phyloP scores from a whole-genome alignment of 2,888 invertebrate species.

The Agriopis aurantiaria region DNA sequence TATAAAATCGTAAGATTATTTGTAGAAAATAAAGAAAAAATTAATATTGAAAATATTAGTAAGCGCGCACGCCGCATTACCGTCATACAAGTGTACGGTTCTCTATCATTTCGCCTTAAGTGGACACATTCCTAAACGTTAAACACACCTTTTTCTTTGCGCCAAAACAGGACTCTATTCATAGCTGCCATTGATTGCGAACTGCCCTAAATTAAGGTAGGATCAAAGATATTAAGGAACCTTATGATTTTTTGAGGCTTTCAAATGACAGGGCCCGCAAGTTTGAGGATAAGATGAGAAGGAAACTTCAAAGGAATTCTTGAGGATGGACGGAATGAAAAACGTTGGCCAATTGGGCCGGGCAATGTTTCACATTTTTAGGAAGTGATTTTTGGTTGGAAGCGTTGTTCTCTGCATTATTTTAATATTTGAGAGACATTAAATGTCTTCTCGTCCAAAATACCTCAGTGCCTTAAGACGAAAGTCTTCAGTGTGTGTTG shows the following conservation, averaged over 20 bases:
- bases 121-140: no score
- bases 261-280: conserved; percentile 18
- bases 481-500: no score
- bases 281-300: conserved; percentile 18
- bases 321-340: conserved; percentile 9
- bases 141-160: neutral
- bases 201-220: conserved; percentile 9
- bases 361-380: neutral
- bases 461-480: no score
- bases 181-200: neutral
- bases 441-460: no score
- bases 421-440: no score
- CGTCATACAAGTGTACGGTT: no score
- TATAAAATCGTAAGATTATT: no score
- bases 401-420: no score
- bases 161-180: neutral
- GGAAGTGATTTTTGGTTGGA: conserved; percentile 4
- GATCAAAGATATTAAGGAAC: conserved; percentile 17
- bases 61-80: no score
- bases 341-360: conserved; percentile 10
- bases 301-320: conserved; percentile 11
- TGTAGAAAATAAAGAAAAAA: no score
- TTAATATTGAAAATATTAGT: no score
- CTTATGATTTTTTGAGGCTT: conserved; percentile 20
- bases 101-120: no score